A percentile compares a stretch with the other conserved stretches of the same genome.
Conservation (phyloP, 2,113 vertebrate genomes). For the Struthio camelus region DNA sequence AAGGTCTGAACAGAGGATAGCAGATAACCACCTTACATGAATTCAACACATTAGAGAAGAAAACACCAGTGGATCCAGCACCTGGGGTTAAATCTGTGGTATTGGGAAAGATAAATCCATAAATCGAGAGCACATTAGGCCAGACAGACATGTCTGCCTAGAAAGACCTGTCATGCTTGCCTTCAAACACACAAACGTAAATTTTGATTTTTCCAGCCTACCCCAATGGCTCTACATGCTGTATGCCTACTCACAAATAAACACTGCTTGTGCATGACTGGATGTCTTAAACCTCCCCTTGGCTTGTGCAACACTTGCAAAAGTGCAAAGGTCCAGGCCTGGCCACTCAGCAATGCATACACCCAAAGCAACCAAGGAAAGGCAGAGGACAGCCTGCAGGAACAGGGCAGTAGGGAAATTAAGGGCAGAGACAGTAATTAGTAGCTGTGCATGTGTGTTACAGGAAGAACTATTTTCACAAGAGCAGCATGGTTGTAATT, state of each 20-base stretch:
- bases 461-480: not conserved
- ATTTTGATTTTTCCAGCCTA: not conserved
- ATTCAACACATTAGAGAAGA: not conserved
- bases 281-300: not conserved
- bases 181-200: not conserved
- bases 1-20: not conserved
- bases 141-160: not conserved
- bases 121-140: not conserved
- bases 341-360: not conserved
- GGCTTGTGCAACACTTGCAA: not conserved
- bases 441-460: not conserved
- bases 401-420: not conserved
- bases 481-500: not conserved
- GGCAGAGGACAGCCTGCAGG: not conserved
- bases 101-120: not conserved
- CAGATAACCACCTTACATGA: not conserved
- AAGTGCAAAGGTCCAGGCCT: not conserved
- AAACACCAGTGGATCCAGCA: not conserved
- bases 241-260: not conserved
- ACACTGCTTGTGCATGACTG: not conserved
- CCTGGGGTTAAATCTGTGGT: not conserved
- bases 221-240: not conserved
- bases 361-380: not conserved
- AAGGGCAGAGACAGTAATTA: not conserved
- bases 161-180: not conserved